These are phyloP conservation scores for Limnephilus lunatus DNA, from an alignment of 2,888 invertebrate species.

Conservation along the genomic window DNA sequence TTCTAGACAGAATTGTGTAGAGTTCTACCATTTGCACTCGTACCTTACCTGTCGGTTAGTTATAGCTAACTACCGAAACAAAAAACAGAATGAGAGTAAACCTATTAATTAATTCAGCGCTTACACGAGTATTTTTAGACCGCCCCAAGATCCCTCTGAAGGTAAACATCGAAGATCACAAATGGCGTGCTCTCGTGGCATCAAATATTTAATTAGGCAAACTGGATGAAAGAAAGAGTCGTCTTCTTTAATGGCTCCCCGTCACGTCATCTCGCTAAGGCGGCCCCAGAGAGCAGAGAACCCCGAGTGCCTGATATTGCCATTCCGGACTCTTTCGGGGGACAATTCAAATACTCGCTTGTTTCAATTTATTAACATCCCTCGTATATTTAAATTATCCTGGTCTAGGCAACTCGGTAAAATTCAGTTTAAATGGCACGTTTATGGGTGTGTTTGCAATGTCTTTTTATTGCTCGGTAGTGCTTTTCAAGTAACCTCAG, in stretches of 20 bases:
- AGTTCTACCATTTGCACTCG: neutral
- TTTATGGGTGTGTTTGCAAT: neutral
- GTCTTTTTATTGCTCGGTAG: neutral
- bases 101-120: neutral
- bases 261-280: conserved; percentile 58
- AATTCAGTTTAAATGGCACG: neutral
- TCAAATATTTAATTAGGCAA: conserved; percentile 65
- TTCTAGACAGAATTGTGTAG: neutral
- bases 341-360: conserved; percentile 42
- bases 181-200: conserved; percentile 58
- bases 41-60: neutral
- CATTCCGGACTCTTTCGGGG: conserved; percentile 46
- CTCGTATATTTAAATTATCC: conserved; percentile 32
- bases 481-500: neutral
- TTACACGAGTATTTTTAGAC: neutral
- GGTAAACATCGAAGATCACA: neutral
- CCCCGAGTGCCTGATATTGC: neutral
- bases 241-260: conserved; percentile 46
- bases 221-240: conserved; percentile 57
- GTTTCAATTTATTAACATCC: conserved; percentile 56
- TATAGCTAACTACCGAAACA: neutral
- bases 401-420: neutral
- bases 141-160: neutral
- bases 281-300: conserved; percentile 51
- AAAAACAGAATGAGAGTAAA: neutral